These are phyloP conservation scores for Tupaia chinensis DNA, from an alignment of 2,113 vertebrate species.

Conservation along the genomic window DNA sequence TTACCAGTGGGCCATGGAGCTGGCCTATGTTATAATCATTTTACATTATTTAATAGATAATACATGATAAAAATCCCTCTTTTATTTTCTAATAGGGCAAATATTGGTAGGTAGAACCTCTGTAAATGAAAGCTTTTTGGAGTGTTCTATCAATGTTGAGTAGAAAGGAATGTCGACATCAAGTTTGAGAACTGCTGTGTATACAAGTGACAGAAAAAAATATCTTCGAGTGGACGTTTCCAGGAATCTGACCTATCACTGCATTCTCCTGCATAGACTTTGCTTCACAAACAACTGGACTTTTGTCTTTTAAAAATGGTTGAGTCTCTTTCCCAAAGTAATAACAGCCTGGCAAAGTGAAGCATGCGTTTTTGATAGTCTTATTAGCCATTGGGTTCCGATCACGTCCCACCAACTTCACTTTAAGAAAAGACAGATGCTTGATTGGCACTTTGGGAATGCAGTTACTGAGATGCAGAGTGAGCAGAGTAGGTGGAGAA, in stretches of 20 bases:
- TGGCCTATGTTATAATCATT: background rate
- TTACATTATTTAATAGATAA: background rate
- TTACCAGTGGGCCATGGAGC: too few species aligned
- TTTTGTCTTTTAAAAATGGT: slow-evolving; percentile 33
- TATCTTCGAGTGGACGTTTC: background rate
- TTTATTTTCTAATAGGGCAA: background rate
- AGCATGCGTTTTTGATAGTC: background rate
- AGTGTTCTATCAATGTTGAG: background rate
- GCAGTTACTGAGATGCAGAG: background rate
- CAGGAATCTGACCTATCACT: background rate
- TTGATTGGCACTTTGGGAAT: slow-evolving; percentile 4
- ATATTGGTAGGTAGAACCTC: background rate
- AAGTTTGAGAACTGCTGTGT: background rate
- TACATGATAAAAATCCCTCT: background rate
- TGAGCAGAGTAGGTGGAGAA: background rate
- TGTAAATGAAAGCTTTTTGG: background rate
- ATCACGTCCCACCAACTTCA: background rate
- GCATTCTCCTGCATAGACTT: background rate
- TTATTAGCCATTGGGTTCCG: background rate
- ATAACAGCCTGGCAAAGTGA: background rate
- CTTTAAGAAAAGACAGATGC: background rate
- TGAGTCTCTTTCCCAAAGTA: background rate
- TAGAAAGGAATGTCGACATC: background rate
- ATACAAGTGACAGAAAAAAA: background rate
- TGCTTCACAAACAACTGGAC: background rate